Evolutionary conservation across 2,113 vertebrate species (phyloP), one percentile per base, ranked within the genome.

Genomic region (Periophthalmus modestus): DNA sequence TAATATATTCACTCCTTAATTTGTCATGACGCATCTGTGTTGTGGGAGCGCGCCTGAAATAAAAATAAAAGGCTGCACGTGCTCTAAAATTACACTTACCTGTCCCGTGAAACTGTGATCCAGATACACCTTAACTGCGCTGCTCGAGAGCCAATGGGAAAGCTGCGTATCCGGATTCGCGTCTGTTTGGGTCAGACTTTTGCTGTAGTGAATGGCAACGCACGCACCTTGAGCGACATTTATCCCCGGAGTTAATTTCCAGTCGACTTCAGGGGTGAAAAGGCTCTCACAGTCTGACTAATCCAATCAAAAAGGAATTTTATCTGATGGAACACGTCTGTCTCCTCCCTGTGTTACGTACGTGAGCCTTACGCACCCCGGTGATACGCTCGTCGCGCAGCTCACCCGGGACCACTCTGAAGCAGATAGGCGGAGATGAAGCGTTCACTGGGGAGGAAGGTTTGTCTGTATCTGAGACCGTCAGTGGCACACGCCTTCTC

Each of bases 131-230:
- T 59, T 48, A 70, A 24, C 54, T 33, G 2, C 43, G 24, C 15
- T 58, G 71, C 59, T 21, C 43, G 47, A 23, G 13, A 74, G 70
- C 69, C 79, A 46, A 63, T 73, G 0, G 68, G 75, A 72, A 58
- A 47, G 63, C 13, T 73, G 39, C 66, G 67, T 57, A 65, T 55
- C 48, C 75, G 71, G 63, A 65, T 14, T 61, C 75, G 74, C 82
- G 61, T 74, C 77, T 23, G 85, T 85, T 75, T 71, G 79, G 65
- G 73, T 72, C 61, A 87, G 86, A 86, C 85, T 88, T 47, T 46
- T 13, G 87, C 79, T 84, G 77, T 72, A 61, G 72, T 66, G 80
- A 71, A 72, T 68, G 34, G 57, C n/a, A 46, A 62, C 72, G 21
- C 39, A 79, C 69, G 67, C 59, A 73, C 19, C 62, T 66, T 75